Base-by-base conservation (phyloP, 2,888 invertebrate species). In the Bruchidius siliquastri region DNA sequence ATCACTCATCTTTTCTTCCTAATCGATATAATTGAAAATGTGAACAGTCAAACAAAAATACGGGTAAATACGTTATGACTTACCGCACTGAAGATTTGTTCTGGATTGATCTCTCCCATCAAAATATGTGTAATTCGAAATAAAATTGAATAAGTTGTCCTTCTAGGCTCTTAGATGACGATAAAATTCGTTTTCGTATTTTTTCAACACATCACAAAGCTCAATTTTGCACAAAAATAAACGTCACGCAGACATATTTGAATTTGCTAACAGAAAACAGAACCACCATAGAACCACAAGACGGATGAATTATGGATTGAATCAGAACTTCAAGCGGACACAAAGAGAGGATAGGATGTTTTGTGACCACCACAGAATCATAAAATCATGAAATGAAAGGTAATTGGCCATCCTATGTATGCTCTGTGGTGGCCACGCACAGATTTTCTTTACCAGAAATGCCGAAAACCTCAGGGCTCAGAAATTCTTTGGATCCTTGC, bases 1-100 rank as follows among this genome's bases (percentile, higher is more conserved):
- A 67, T 80, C 81, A 69, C 78, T 79, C 79, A 80, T 81, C 74
- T 72, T 75, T 67, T 26, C 21, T 13, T 49, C 18, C 26, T 68
- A 68, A 21, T 71, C 68, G 22, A 22, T 67, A 2, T 67, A 10
- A 22, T 18, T 26, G 18, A 49, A 49, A 3, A 49, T 49, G 49
- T 49, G 13, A 49, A 49, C 49, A 49, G 49, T 3, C 4, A 30
- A 49, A 13, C 10, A 49, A 26, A 26, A 26, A 8, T 4, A 26
- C 3, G 26, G 3, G 49, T 8, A 49, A 49, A 49, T 1, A 49
- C 49, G 49, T 49, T 49, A 49, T 18, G 49, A 49, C 49, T 49
- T 49, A 49, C 49, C 49, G 1, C 18, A 18, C 18, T 49, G 49
- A 49, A 13, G 0, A 49, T 13, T 13, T 49, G 6, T 49, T 49